These are phyloP conservation scores for Masnerella sp. DNA, from an alignment of 2,888 invertebrate species.

Conservation along the genomic window DNA sequence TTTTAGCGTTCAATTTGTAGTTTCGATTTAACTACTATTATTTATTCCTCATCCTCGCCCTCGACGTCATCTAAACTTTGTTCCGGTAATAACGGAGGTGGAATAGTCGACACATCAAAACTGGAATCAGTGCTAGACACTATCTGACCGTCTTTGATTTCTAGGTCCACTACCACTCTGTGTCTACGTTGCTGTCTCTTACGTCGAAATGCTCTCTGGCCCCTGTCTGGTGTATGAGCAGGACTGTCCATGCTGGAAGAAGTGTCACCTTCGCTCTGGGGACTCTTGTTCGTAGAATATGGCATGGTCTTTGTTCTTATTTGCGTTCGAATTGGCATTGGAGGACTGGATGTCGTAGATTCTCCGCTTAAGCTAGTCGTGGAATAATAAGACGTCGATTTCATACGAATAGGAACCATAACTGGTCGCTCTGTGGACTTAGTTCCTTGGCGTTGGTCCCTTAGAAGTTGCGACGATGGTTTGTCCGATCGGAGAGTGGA, in stretches of 20 bases:
- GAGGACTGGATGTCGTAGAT: slow-evolving; percentile 79
- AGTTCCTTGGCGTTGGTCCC: slow-evolving; percentile 72
- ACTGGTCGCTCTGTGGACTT: slow-evolving; percentile 80
- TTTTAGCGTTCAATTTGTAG: no score
- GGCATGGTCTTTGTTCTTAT: slow-evolving; percentile 76
- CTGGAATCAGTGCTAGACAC: slow-evolving; percentile 83
- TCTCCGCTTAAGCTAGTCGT: slow-evolving; percentile 82
- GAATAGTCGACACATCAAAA: slow-evolving; percentile 86
- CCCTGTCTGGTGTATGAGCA: slow-evolving; percentile 74
- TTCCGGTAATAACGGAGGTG: slow-evolving; percentile 87
- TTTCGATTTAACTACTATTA: no score
- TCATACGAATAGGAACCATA: slow-evolving; percentile 77
- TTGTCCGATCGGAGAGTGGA: slow-evolving; percentile 47
- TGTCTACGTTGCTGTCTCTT: slow-evolving; percentile 75
- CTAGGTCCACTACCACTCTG: slow-evolving; percentile 75
- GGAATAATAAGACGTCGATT: slow-evolving; percentile 75
- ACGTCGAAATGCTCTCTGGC: slow-evolving; percentile 73
- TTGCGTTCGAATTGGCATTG: slow-evolving; percentile 74
- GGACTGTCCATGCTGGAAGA: slow-evolving; percentile 77
- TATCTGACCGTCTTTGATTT: slow-evolving; percentile 76
- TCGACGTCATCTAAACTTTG: slow-evolving; percentile 79
- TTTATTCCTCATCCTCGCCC: slow-evolving; percentile 78
- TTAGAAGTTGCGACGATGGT: slow-evolving; percentile 59
- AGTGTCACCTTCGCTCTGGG: slow-evolving; percentile 76
- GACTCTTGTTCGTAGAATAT: slow-evolving; percentile 72